Evolutionary conservation across 2,797 vertebrate species (phyloP).

Genomic region (Melanotaenia trifasciata): DNA sequence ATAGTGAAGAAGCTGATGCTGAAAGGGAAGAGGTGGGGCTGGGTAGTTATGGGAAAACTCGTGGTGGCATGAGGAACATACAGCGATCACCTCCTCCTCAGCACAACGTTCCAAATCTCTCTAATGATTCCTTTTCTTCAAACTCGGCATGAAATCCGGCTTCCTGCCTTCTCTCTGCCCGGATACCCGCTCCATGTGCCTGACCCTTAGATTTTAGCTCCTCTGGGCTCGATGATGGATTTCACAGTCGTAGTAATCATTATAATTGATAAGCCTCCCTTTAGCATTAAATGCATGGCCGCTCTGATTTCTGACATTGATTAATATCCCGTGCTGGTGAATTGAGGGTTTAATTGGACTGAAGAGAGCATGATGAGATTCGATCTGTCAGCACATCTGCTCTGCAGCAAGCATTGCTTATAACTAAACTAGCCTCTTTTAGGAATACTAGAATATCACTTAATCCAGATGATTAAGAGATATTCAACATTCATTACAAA

Average conservation of each 20-base stretch:
- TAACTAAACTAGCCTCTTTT: neutral
- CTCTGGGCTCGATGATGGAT: constrained; percentile 2
- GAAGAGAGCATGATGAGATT: neutral
- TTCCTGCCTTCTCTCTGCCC: constrained; percentile 31
- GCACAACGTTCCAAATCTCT: constrained; percentile 67
- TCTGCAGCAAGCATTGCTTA: neutral
- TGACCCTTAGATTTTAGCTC: constrained; percentile 25
- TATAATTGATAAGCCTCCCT: constrained; percentile 21
- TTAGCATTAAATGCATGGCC: constrained; percentile 2
- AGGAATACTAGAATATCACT: neutral
- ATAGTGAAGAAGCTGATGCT: constrained; percentile 2
- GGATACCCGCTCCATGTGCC: constrained; percentile 6
- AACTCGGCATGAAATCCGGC: constrained; percentile 33
- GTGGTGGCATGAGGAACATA: constrained; percentile 26
- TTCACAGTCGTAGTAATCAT: constrained; percentile 9
- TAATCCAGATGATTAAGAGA: neutral
- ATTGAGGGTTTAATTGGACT: neutral
- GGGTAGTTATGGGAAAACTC: constrained; percentile 12
- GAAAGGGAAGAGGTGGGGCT: constrained; percentile 24
- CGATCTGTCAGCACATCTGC: neutral
- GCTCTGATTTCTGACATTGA: constrained; percentile 12
- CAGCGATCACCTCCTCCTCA: constrained; percentile 54
- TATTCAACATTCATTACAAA: neutral
- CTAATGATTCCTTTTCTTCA: constrained; percentile 71
- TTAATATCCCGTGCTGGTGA: constrained; percentile 5